Conservation (phyloP, 1,140 invertebrate genomes). For the Gyrodactylus salaris region DNA sequence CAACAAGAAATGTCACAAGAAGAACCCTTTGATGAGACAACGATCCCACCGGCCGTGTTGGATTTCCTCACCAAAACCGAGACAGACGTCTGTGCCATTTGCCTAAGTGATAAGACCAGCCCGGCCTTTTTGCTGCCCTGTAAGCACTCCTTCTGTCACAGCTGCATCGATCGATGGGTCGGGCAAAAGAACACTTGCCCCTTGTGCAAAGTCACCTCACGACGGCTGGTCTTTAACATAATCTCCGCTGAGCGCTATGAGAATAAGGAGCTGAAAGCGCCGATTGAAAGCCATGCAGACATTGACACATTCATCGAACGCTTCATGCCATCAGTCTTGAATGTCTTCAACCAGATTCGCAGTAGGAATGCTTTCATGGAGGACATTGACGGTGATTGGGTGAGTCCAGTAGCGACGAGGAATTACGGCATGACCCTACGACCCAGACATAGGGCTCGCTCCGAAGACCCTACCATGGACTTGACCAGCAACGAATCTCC, state of each 20-base stretch:
- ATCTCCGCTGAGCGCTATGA: neutral
- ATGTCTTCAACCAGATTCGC: too few species aligned
- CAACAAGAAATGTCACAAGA: too few species aligned
- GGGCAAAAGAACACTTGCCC: neutral
- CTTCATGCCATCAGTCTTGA: neutral
- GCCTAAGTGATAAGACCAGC: neutral
- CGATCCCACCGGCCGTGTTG: neutral
- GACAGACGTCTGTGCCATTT: neutral
- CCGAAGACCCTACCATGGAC: too few species aligned
- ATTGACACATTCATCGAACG: neutral
- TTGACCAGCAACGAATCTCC: too few species aligned
- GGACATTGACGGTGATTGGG: too few species aligned
- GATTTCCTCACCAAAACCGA: neutral
- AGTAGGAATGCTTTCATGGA: too few species aligned
- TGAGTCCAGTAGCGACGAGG: too few species aligned
- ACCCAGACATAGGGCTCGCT: too few species aligned
- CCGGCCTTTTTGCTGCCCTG: neutral
- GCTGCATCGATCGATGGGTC: neutral
- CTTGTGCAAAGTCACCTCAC: neutral
- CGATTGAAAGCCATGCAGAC: neutral
- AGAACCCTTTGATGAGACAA: neutral
- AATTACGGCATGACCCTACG: too few species aligned
- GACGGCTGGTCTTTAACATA: neutral
- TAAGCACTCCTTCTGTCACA: neutral
- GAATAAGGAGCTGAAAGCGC: neutral